Evolutionary conservation across 1,140 invertebrate species (phyloP), one percentile per base, ranked within the genome.

Genomic region (Camponotus floridanus): DNA sequence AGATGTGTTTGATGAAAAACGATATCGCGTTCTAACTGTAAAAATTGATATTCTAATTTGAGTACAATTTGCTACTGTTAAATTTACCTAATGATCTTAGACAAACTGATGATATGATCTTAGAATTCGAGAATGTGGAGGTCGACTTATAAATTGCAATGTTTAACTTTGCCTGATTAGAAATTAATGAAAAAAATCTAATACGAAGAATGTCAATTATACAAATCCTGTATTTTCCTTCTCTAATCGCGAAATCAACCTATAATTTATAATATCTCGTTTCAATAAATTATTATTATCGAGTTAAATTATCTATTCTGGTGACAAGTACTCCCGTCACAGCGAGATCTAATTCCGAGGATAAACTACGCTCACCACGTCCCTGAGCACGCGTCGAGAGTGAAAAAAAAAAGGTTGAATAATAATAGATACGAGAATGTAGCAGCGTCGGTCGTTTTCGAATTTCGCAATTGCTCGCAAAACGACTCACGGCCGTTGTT

Each of bases 401-500:
- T 36, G 64, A 55, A 42, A 18, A 76, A 81, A 84, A 81, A 88
- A 83, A 67, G 18, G 36, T 81, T 81, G 61, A 33, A 76, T 85
- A 87, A 90, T 90, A 90, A 90, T 90, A 90, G 88, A 90, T 81
- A 83, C 73, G 74, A 81, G 74, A 73, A 55, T 87, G 89, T 83
- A 87, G 64, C 79, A 48, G 57, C 79, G 74, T 79, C 61, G 55
- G 48, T 51, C 48, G 48, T 51, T 51, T 51, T 51, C 48, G 4
- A 31, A 21, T 90, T 90, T 89, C 87, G 90, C 83, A 90, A 90
- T 88, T 65, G 55, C 48, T 88, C 67, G 79, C 85, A 90, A 87
- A 91, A 85, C 59, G 76, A 81, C 65, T 91, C 88, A 89, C 71
- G 90, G 91, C 76, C 91, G 88, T 86, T 86, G 57, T 91, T 91